Percentiles rank a stretch among this genome's conserved stretches.
These are phyloP conservation scores for Calonectris borealis DNA, from an alignment of 2,113 vertebrate genomes.

Conservation along the genomic window DNA sequence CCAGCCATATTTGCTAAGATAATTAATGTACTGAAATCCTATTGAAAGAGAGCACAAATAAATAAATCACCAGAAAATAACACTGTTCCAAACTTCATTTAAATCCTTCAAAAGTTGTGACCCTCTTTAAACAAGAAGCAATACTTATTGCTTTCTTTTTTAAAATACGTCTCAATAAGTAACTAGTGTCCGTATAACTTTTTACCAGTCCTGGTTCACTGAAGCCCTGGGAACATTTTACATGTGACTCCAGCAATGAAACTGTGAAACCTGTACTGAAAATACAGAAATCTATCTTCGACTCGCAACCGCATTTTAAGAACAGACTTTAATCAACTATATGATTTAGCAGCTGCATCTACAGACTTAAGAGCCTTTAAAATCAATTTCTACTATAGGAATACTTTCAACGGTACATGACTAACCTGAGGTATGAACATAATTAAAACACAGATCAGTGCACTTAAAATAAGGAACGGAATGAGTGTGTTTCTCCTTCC, in stretches of 20 bases:
- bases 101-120: neutral
- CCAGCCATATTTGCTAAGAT: constrained; percentile 82
- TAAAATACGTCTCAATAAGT: neutral
- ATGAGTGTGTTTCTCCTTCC: constrained; percentile 87
- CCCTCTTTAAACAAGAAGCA: neutral
- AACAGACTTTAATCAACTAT: neutral
- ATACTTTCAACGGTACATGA: neutral
- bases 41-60: constrained; percentile 41
- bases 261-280: neutral
- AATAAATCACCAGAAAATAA: neutral
- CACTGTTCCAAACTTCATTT: neutral
- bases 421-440: constrained; percentile 85
- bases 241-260: neutral
- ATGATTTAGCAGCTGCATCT: neutral
- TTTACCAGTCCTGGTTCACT: neutral
- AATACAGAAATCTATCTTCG: neutral
- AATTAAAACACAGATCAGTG: constrained; percentile 79
- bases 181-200: neutral
- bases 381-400: neutral
- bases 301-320: neutral
- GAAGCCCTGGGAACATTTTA: neutral
- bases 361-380: neutral
- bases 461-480: constrained; percentile 82
- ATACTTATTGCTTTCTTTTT: neutral
- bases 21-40: constrained; percentile 63